phyloP scores from a whole-genome alignment of 2,888 invertebrate species.

The Apodemia hepburni region DNA sequence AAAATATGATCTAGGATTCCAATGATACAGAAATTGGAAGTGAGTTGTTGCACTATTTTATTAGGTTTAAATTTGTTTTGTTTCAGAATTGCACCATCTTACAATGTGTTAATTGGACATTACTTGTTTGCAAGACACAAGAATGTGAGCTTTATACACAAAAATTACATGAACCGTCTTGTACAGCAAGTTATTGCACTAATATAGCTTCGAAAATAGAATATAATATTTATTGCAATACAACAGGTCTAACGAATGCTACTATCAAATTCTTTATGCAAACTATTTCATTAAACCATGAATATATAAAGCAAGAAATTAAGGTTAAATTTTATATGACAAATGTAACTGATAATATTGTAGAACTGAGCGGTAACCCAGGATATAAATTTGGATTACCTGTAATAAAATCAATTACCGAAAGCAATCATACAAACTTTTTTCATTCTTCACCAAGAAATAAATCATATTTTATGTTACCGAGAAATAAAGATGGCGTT shows the following conservation, averaged over 20 bases:
- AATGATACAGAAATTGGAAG: no score
- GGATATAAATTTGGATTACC: slow-evolving; percentile 86
- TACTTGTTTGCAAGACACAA: slow-evolving; percentile 46
- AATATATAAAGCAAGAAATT: slow-evolving; percentile 52
- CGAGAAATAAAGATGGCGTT: slow-evolving; percentile 58
- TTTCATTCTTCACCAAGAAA: slow-evolving; percentile 41
- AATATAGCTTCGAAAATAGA: slow-evolving; percentile 55
- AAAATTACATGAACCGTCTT: slow-evolving; percentile 49
- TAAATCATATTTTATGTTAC: slow-evolving; percentile 42
- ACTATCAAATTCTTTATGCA: slow-evolving; percentile 50
- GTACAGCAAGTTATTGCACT: slow-evolving; percentile 50
- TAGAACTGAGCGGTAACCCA: slow-evolving; percentile 85
- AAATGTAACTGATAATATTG: slow-evolving; percentile 45
- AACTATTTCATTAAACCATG: slow-evolving; percentile 40
- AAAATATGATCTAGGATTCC: no score
- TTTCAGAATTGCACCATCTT: slow-evolving; percentile 63
- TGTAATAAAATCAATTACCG: slow-evolving; percentile 65
- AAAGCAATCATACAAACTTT: slow-evolving; percentile 52
- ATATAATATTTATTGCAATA: slow-evolving; percentile 54
- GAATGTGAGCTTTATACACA: slow-evolving; percentile 46
- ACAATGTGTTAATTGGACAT: slow-evolving; percentile 60
- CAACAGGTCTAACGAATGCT: slow-evolving; percentile 53
- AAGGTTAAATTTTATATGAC: slow-evolving; percentile 51
- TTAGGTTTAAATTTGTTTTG: slow-evolving; percentile 1
- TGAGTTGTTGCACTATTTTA: no score